phyloP scores from a whole-genome alignment of 2,113 vertebrate genomes.

The Grallaria varia region DNA sequence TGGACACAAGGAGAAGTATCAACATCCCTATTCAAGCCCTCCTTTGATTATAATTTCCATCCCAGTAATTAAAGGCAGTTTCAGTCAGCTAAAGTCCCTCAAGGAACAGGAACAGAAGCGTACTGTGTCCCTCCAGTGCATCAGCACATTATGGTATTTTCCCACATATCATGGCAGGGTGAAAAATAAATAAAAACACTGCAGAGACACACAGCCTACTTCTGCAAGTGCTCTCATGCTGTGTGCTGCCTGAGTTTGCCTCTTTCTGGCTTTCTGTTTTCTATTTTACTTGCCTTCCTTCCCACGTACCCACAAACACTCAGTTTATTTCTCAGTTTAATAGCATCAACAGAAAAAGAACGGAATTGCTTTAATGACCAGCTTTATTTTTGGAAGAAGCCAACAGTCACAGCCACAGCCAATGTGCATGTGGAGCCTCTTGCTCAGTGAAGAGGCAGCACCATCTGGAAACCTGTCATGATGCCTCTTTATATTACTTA shows the following conservation, averaged over 20 bases:
- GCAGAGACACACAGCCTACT: neutral
- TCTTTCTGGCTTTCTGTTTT: neutral
- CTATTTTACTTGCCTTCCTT: neutral
- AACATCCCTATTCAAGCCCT: neutral
- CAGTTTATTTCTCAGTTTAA: neutral
- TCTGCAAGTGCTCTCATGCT: neutral
- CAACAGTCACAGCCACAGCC: neutral
- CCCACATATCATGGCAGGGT: neutral
- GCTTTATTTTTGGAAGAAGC: neutral
- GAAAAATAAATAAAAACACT: neutral
- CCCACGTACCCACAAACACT: neutral
- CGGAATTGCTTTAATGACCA: neutral
- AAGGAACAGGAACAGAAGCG: neutral
- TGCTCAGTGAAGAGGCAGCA: neutral
- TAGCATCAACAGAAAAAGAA: neutral
- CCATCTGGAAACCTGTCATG: neutral
- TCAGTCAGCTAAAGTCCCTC: neutral
- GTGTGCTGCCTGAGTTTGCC: neutral
- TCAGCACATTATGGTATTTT: neutral
- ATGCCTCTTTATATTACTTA: neutral
- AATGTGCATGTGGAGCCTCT: neutral
- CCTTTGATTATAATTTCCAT: neutral
- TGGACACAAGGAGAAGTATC: neutral
- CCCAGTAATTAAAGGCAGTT: neutral
- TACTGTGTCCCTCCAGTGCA: neutral